Evolutionary conservation across 2,888 invertebrate species (phyloP).

Genomic region (Erebia ligea): DNA sequence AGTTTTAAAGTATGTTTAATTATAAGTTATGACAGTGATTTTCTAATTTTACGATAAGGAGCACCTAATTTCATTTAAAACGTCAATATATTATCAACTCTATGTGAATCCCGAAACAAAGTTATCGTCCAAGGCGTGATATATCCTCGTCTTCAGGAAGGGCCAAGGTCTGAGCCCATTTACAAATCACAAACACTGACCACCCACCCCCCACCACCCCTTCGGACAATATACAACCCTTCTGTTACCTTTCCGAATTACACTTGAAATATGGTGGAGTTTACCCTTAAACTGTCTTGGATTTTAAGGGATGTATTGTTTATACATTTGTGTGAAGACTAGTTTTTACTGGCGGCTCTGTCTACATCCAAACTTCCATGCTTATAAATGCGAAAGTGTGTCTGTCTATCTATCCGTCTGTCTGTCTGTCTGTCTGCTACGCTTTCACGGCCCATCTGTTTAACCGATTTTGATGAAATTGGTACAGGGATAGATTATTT

Average conservation of each 20-base stretch:
- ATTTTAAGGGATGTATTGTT: slow-evolving; percentile 36
- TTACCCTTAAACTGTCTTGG: slow-evolving; percentile 60
- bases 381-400: too few species aligned
- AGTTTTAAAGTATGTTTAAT: too few species aligned
- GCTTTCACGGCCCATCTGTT: too few species aligned
- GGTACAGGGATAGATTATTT: too few species aligned
- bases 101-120: slow-evolving; percentile 63
- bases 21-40: too few species aligned
- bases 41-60: too few species aligned
- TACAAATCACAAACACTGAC: slow-evolving; percentile 84
- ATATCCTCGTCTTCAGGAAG: slow-evolving; percentile 81
- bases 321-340: slow-evolving; percentile 17
- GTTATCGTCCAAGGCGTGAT: slow-evolving; percentile 79
- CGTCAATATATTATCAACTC: slow-evolving; percentile 52
- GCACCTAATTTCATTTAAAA: too few species aligned
- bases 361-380: too few species aligned
- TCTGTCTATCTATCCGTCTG: too few species aligned
- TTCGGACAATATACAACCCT: slow-evolving; percentile 58
- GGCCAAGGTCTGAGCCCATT: slow-evolving; percentile 82
- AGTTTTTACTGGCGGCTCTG: too few species aligned
- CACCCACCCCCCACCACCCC: slow-evolving; percentile 61
- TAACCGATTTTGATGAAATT: too few species aligned
- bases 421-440: too few species aligned
- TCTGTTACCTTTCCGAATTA: slow-evolving; percentile 66
- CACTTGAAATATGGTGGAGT: slow-evolving; percentile 76